These are phyloP conservation scores for Xestia ashworthii DNA, from an alignment of 2,888 invertebrate species.

Conservation along the genomic window DNA sequence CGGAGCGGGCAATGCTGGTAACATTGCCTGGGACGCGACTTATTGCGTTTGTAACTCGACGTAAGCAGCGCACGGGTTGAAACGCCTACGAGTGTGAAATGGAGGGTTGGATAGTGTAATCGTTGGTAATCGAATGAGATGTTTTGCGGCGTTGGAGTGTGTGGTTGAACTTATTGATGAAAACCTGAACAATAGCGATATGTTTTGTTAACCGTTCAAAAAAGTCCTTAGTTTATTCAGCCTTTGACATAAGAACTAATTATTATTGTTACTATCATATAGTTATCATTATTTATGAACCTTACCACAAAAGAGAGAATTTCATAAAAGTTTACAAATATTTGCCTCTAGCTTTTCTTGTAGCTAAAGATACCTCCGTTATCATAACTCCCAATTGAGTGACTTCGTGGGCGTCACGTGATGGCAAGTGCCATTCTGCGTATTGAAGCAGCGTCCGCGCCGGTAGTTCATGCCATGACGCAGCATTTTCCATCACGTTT, in stretches of 20 bases:
- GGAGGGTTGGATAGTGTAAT: constrained; percentile 49
- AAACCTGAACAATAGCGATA: background rate
- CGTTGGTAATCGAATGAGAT: constrained; percentile 36
- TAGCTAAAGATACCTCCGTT: constrained; percentile 2
- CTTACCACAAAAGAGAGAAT: background rate
- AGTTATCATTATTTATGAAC: background rate
- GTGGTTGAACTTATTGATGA: background rate
- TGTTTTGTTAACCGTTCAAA: background rate
- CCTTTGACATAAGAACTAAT: background rate
- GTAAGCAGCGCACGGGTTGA: constrained; percentile 53
- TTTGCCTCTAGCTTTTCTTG: background rate
- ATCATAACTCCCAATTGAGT: constrained; percentile 30
- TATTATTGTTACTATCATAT: background rate
- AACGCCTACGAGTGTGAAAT: constrained; percentile 53
- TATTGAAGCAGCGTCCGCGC: constrained; percentile 23
- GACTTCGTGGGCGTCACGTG: constrained; percentile 41
- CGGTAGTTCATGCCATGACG: constrained; percentile 48
- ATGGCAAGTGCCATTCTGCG: constrained; percentile 54
- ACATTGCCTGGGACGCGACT: constrained; percentile 55
- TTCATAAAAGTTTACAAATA: constrained; percentile 9
- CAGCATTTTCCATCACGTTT: constrained; percentile 48
- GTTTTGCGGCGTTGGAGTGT: constrained; percentile 6
- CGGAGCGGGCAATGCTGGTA: constrained; percentile 71
- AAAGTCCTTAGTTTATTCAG: no score
- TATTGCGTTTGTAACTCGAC: constrained; percentile 65